These are phyloP conservation scores for Schizaphis graminum DNA, from an alignment of 2,888 invertebrate species.

Conservation along the genomic window DNA sequence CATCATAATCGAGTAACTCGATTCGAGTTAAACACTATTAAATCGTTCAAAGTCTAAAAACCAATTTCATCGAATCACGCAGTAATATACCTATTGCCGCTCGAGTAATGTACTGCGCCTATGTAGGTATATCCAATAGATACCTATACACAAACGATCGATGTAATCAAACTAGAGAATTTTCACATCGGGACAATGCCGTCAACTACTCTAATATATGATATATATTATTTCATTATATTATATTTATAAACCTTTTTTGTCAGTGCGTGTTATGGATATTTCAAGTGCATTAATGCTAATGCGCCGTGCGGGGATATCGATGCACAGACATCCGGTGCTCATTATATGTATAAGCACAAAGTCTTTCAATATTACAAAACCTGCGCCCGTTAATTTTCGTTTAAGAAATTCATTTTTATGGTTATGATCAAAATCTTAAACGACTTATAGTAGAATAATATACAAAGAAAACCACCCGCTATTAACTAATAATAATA, in stretches of 20 bases:
- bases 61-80: slow-evolving; percentile 17
- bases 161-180: not conserved
- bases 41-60: slow-evolving; percentile 43
- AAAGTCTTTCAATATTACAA: slow-evolving; percentile 46
- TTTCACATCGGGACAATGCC: slow-evolving; percentile 7
- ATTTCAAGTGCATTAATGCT: slow-evolving; percentile 61
- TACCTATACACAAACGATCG: not conserved
- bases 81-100: not conserved
- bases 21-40: not conserved
- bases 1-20: not conserved
- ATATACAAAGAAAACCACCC: not conserved
- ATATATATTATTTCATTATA: not conserved
- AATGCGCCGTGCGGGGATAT: slow-evolving; percentile 50
- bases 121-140: not conserved
- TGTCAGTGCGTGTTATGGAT: slow-evolving; percentile 54
- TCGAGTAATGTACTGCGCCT: not conserved
- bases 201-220: not conserved
- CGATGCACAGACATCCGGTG: slow-evolving; percentile 62
- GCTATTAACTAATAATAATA: not conserved
- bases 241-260: slow-evolving; percentile 52
- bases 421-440: slow-evolving; percentile 23
- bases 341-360: slow-evolving; percentile 58
- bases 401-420: slow-evolving; percentile 28
- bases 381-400: slow-evolving; percentile 28
- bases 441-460: not conserved